Evolutionary conservation across 2,113 vertebrate genomes (phyloP).

Genomic region (Meriones unguiculatus): DNA sequence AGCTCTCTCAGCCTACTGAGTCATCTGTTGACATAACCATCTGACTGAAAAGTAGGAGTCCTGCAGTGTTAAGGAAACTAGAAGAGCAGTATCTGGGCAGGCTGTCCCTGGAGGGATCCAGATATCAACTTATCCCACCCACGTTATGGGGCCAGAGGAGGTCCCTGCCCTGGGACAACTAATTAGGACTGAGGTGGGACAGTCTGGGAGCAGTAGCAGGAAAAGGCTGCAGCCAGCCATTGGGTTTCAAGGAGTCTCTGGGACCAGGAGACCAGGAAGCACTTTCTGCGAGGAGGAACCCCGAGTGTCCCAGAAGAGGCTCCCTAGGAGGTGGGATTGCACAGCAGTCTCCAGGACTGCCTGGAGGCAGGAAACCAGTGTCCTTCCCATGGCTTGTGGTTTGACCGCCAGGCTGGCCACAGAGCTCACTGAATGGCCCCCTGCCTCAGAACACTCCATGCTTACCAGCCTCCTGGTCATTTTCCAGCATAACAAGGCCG

Average conservation of each 20-base stretch:
- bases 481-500: constrained; percentile 97
- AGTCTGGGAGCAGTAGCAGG: not conserved
- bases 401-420: not conserved
- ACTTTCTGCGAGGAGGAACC: not conserved
- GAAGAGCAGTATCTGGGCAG: not conserved
- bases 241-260: not conserved
- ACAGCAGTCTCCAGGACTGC: not conserved
- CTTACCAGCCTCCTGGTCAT: constrained; percentile 50
- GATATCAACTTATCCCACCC: not conserved
- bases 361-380: not conserved
- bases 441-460: not conserved
- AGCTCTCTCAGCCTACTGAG: constrained; percentile 45
- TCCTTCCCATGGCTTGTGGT: not conserved
- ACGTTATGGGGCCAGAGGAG: not conserved
- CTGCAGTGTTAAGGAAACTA: constrained; percentile 52
- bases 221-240: not conserved
- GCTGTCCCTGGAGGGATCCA: not conserved
- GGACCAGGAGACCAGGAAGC: not conserved
- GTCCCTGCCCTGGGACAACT: not conserved
- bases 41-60: constrained; percentile 75
- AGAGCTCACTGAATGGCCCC: not conserved
- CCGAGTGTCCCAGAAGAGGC: not conserved
- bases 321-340: not conserved
- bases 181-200: not conserved
- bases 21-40: constrained; percentile 61